Percentiles rank a stretch among this genome's conserved stretches.
Evolutionary conservation across 64 coral and sea anemone genomes (phyloP).

Genomic region (Dendrophyllia cribrosa): DNA sequence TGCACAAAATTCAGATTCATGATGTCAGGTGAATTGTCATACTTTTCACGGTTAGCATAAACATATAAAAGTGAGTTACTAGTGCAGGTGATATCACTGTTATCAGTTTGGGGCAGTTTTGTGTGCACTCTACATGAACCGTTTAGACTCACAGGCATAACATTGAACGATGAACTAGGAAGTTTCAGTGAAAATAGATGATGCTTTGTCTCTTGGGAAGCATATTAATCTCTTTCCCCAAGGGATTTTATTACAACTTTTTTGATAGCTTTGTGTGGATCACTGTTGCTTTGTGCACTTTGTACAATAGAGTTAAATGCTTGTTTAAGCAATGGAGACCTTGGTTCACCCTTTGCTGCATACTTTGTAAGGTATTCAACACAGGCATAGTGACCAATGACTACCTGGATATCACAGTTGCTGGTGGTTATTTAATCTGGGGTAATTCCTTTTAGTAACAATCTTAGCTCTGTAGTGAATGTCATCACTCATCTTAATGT

Average conservation of each 20-base stretch:
- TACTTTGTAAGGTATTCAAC: no score
- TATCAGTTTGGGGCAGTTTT: background rate
- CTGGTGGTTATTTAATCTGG: background rate
- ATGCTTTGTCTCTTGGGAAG: slow-evolving; percentile 42
- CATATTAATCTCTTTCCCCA: slow-evolving; percentile 23
- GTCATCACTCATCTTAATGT: slow-evolving; percentile 1
- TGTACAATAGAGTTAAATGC: no score
- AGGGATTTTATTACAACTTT: no score
- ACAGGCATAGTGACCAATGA: no score
- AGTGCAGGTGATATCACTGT: background rate
- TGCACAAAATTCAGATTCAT: slow-evolving; percentile 31
- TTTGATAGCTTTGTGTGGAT: no score
- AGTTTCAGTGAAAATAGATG: slow-evolving; percentile 49
- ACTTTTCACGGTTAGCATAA: slow-evolving; percentile 52
- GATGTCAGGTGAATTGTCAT: slow-evolving; percentile 7
- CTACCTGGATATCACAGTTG: slow-evolving; percentile 32
- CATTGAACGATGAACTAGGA: slow-evolving; percentile 42
- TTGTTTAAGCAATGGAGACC: no score
- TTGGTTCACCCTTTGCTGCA: no score
- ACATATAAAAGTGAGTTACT: slow-evolving; percentile 38
- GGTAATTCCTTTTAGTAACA: slow-evolving; percentile 23
- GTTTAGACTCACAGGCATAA: slow-evolving; percentile 38
- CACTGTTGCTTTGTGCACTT: no score
- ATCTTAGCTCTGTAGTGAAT: no score
- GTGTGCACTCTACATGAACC: background rate